A percentile compares a stretch with the other conserved stretches of the same genome.
Conservation (phyloP, 2,797 vertebrate genomes). For the Coregonus ussuriensis region DNA sequence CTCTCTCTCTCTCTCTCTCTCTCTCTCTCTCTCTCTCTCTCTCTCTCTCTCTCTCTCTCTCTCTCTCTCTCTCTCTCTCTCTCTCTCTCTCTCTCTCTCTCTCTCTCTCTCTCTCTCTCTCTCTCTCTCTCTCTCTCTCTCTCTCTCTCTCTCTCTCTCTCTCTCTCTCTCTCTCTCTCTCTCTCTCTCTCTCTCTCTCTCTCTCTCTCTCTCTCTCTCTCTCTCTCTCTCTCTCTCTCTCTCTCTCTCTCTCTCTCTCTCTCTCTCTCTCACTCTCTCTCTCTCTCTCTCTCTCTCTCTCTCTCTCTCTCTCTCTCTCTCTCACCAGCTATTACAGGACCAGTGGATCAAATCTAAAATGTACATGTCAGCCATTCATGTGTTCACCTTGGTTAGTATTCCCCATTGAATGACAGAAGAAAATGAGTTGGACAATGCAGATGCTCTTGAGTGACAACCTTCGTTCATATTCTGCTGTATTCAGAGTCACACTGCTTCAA, state of each 20-base stretch:
- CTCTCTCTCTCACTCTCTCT: background rate
- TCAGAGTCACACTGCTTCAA: background rate
- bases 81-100: background rate
- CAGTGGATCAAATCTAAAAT: background rate
- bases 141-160: constrained; percentile 8
- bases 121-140: constrained; percentile 1
- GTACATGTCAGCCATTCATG: background rate
- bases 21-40: background rate
- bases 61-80: constrained; percentile 8
- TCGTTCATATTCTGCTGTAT: background rate
- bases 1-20: too few species aligned
- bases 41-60: background rate
- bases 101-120: background rate
- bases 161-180: background rate
- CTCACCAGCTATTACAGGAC: background rate
- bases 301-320: background rate
- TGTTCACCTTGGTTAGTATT: background rate
- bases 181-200: background rate
- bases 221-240: background rate
- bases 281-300: constrained; percentile 11
- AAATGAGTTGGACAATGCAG: background rate
- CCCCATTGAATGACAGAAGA: background rate
- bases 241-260: background rate
- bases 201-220: constrained; percentile 7
- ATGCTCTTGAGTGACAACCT: background rate